Conservation (phyloP, 2,888 invertebrate genomes). For the Quadroppia sp. region DNA sequence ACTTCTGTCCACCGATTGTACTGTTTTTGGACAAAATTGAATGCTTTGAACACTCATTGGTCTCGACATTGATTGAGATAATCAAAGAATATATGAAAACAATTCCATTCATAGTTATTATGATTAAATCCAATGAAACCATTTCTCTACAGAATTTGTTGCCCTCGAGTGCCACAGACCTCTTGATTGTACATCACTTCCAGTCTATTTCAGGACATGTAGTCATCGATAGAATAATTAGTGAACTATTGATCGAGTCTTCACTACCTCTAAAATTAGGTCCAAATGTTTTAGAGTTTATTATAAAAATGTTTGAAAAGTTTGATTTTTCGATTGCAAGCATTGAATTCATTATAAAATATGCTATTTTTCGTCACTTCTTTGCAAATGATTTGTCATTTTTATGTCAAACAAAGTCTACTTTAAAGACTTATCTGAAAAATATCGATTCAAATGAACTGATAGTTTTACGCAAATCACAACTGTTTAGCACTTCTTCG, state of each 20-base stretch:
- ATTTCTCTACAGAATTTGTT: slow-evolving; percentile 19
- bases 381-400: slow-evolving; percentile 11
- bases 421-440: neutral
- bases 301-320: slow-evolving; percentile 10
- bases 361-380: neutral
- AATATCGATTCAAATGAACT: neutral
- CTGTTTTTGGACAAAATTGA: slow-evolving; percentile 27
- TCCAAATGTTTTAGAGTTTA: slow-evolving; percentile 29
- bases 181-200: neutral
- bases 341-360: slow-evolving; percentile 4
- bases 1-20: slow-evolving; percentile 28
- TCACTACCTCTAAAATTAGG: slow-evolving; percentile 11
- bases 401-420: slow-evolving; percentile 4
- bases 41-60: slow-evolving; percentile 13
- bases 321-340: slow-evolving; percentile 26
- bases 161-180: slow-evolving; percentile 29
- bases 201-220: neutral
- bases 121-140: slow-evolving; percentile 12
- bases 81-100: slow-evolving; percentile 46
- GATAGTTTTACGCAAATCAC: neutral
- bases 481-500: neutral
- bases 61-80: slow-evolving; percentile 40
- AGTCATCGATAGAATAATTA: neutral
- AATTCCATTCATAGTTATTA: slow-evolving; percentile 13
- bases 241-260: neutral